A percentile compares a stretch with the other conserved stretches of the same genome.
phyloP scores from a whole-genome alignment of 2,113 vertebrate genomes.

The Tichodroma muraria region DNA sequence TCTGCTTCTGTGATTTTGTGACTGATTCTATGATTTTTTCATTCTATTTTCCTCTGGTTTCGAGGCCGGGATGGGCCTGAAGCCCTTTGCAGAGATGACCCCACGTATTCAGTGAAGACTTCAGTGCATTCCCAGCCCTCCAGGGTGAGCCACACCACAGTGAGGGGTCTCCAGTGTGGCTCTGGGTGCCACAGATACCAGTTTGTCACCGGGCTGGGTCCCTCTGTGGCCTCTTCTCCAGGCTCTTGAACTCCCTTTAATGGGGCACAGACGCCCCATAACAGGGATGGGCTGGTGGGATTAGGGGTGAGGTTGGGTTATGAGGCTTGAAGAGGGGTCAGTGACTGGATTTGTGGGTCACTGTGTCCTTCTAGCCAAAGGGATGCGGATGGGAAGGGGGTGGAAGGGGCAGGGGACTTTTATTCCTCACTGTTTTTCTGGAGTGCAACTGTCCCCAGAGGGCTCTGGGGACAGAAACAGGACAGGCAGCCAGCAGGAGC shows the following conservation, averaged over 20 bases:
- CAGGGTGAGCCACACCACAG: neutral
- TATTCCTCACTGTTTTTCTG: neutral
- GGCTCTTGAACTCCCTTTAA: neutral
- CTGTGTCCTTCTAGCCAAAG: neutral
- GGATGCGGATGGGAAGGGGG: neutral
- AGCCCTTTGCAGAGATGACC: accelerated
- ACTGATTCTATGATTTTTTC: neutral
- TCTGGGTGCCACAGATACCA: neutral
- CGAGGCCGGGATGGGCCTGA: neutral
- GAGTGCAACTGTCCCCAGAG: neutral
- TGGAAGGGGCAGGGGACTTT: neutral
- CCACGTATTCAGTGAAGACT: accelerated
- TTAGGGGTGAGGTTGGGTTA: neutral
- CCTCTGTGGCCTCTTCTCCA: neutral
- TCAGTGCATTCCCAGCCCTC: neutral
- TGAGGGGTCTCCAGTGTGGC: accelerated
- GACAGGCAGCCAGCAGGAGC: neutral
- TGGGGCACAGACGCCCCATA: neutral
- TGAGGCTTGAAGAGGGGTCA: neutral
- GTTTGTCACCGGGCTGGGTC: neutral
- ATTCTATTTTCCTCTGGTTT: neutral
- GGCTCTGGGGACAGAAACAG: neutral
- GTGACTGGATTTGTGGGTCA: neutral
- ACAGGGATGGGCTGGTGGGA: neutral
- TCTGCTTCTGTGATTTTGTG: neutral